Evolutionary conservation across 2,888 invertebrate species (phyloP), one percentile per base, ranked within the genome.

Genomic region (Rhodophaea formosa): DNA sequence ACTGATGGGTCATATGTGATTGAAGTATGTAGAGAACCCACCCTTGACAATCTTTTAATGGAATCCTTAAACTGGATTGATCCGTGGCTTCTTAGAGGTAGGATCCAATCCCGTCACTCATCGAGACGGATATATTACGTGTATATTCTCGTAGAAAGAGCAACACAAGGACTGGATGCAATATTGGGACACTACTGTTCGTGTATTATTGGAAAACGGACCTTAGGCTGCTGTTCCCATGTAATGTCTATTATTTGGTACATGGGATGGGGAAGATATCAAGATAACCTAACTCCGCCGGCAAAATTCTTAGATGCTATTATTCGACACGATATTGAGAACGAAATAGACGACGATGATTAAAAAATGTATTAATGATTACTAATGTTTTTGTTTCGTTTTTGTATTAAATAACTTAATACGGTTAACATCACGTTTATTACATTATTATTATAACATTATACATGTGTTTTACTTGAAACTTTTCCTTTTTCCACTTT

Each of bases 1-100:
- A 51, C 16, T 44, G 44, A 51, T 51, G 32, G 51, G 35, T 51
- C 43, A 47, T 47, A 17, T 58, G 7, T 32, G 32, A 58, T 54
- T 51, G 51, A 49, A 39, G 3, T 56, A 16, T 49, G n/a, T 39
- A 0, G 16, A 35, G 51, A 51, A 35, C 51, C 51, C 51, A 29
- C 23, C n/a, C 17, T 43, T n/a, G 42, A 53, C 16, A 8, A 45
- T 17, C 16, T 45, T 45, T 17, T 7, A n/a, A 17, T 17, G 16
- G 45, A 45, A 45, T 45, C 45, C 1, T 17, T 44, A 44, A 17
- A 45, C 17, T 45, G 45, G 16, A 8, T 17, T 45, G 45, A 45
- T 17, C 45, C 45, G 16, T 45, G 17, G 45, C 45, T 45, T 17
- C 17, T 45, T 17, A 45, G 45, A 45, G 17, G 45, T 17, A 45